Base-by-base conservation (phyloP, 2,888 invertebrate genomes). In the Pediacus dermestoides region DNA sequence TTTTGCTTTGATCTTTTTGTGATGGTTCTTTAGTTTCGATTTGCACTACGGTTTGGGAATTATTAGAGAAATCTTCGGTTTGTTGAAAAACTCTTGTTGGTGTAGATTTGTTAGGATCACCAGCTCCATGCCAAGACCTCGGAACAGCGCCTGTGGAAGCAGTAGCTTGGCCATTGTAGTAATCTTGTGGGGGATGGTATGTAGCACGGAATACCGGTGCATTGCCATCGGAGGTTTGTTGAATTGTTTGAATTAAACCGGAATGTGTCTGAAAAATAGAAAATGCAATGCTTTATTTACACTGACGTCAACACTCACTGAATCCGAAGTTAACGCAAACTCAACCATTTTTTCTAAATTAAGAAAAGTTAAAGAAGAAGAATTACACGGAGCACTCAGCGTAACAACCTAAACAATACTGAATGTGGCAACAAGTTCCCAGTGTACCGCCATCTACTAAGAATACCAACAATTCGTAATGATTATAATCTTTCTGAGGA, bases 121-220 rank as follows among this genome's bases (percentile, higher is more conserved):
- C 9, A 43, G 4, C 34, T n/a, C n/a, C n/a, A n/a, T n/a, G n/a
- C 67, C 67, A 66, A 7, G 63, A 60, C 39, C 68, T 48, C 2
- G 68, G 67, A 6, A 68, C 66, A 2, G 68, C 67, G 7, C 67
- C 68, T 2, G 68, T 68, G 0, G 61, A 54, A 9, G 52, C 53
- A 22, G 49, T 38, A 30, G 50, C 53, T 53, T 64, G 66, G 7
- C 57, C 52, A 36, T 60, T 64, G 49, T 74, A 75, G 44, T 61
- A 63, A 57, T 77, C 74, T 16, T 70, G 68, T 53, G 75, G 72
- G 23, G 72, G 70, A 66, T 76, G 76, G 53, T 71, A 76, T 23
- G 70, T 68, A 3, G 76, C 74, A 55, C 76, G 71, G 60, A 75
- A 78, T 46, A 75, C 70, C 44, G 74, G 64, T 21, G 74, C 73